These are phyloP conservation scores for Lochmaea crataegi DNA, from an alignment of 2,888 invertebrate species.

Conservation along the genomic window DNA sequence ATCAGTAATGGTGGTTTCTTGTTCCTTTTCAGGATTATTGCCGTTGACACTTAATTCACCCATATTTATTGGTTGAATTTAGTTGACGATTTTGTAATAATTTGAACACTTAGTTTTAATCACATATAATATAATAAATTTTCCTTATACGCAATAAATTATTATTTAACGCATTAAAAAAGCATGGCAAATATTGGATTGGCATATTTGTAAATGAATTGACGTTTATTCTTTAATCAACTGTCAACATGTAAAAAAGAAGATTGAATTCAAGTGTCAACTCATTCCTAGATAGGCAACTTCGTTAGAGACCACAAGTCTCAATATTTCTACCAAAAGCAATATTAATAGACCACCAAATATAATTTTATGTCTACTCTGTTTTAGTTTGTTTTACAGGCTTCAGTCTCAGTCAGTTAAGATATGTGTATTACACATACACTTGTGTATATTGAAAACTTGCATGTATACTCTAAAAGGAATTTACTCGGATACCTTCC, in stretches of 20 bases:
- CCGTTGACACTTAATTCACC: conserved; percentile 39
- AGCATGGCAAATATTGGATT: conserved; percentile 33
- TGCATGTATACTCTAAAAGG: too few species aligned
- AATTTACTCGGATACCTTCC: too few species aligned
- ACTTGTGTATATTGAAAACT: too few species aligned
- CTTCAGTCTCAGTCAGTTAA: too few species aligned
- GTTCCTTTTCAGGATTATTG: conserved; percentile 31
- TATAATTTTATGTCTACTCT: too few species aligned
- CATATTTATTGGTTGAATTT: conserved; percentile 35
- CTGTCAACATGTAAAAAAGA: not conserved
- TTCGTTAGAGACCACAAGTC: too few species aligned
- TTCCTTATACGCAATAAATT: conserved; percentile 41
- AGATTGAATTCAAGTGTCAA: not conserved
- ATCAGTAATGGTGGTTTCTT: conserved; percentile 65
- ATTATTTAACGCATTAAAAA: conserved; percentile 27
- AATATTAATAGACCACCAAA: too few species aligned
- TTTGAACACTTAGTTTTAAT: conserved; percentile 19
- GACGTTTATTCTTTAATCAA: conserved; percentile 4
- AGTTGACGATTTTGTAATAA: conserved; percentile 6
- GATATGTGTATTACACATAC: too few species aligned
- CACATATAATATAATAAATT: conserved; percentile 34
- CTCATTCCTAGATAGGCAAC: too few species aligned
- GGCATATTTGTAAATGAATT: conserved; percentile 27
- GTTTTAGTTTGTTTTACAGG: too few species aligned
- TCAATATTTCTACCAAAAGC: too few species aligned